Conservation (phyloP, 2,888 invertebrate genomes). For the Patella caerulea region DNA sequence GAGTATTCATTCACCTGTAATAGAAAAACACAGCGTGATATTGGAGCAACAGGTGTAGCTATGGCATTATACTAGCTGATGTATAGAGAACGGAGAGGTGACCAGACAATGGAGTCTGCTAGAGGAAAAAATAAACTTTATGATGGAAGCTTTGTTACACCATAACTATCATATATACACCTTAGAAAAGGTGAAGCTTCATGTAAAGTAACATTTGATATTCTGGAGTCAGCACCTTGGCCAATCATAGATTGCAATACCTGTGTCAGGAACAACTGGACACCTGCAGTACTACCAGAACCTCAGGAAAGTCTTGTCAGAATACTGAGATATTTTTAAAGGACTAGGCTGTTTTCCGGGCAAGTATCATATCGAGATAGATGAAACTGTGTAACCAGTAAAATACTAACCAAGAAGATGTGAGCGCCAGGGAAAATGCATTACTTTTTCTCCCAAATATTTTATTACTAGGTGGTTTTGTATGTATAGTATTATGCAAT, state of each 20-base stretch:
- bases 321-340: constrained; percentile 34
- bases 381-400: constrained; percentile 26
- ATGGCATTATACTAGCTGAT: neutral
- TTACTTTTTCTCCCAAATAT: no score
- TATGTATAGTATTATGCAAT: no score
- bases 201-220: no score
- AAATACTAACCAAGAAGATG: constrained; percentile 29
- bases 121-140: neutral
- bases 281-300: neutral
- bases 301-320: constrained; percentile 11
- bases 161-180: neutral
- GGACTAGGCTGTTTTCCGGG: constrained; percentile 37
- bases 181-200: neutral
- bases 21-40: neutral
- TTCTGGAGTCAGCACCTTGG: no score
- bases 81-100: no score
- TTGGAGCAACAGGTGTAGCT: no score
- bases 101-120: no score
- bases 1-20: neutral
- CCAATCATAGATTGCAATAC: no score
- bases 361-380: constrained; percentile 28
- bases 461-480: no score
- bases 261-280: no score
- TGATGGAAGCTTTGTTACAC: neutral
- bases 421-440: no score